Evolutionary conservation across 2,797 vertebrate genomes (phyloP), one percentile per base, ranked within the genome.

Genomic region (Anolis apletophallus): DNA sequence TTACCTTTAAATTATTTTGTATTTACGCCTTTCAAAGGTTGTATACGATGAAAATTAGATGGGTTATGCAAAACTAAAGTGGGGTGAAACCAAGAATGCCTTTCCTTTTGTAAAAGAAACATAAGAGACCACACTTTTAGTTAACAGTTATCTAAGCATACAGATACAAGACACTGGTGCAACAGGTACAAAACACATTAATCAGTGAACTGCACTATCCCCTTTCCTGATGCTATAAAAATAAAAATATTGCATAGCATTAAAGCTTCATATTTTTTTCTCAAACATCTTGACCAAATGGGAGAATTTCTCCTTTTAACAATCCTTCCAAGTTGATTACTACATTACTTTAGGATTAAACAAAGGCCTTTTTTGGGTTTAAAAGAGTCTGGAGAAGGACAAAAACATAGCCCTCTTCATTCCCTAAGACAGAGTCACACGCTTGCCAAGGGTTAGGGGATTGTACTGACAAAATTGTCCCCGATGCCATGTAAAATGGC

Each of bases 171-270:
- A 94, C n/a, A 90, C 36, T 92, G 93, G 72, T 40, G 34, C 78
- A 87, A 36, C 85, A 91, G n/a, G 88, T 61, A 86, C 12, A 90
- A 68, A 91, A 87, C 81, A 90, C 50, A 90, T 82, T 36, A 71
- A 79, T 77, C 29, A 89, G 34, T 78, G 87, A 91, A 36, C 34
- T 93, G 87, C 93, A 96, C 50, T 95, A 96, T 95, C 89, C 90
- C 93, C 95, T 94, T 95, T 94, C 91, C 94, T 82, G n/a, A 81
- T 73, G 90, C 88, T 54, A 32, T 64, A 77, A n/a, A 59, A 71
- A 32, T 23, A 57, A 29, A 50, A 54, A 9, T 32, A 59, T 57
- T 40, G 9, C 29, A 73, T 5, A 52, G 11, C 50, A 26, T 68
- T 29, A 77, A 32, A 21, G 19, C 19, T 55, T 40, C 29, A 16